A percentile compares a stretch with the other conserved stretches of the same genome.
phyloP scores from a whole-genome alignment of 2,113 vertebrate species.

The Pholis gunnellus region DNA sequence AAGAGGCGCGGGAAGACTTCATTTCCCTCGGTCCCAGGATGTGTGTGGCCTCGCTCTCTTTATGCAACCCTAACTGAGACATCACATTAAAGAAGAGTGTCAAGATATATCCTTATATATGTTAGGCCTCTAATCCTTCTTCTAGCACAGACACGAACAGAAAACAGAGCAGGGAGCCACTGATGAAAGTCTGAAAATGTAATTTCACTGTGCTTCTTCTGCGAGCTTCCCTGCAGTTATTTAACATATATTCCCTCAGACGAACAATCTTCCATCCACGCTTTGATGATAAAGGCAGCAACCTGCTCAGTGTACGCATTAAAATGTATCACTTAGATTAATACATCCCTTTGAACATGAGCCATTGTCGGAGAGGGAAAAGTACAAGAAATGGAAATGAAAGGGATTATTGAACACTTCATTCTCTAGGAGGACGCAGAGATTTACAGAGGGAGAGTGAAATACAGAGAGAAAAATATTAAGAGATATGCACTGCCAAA shows the following conservation, averaged over 20 bases:
- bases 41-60: constrained; percentile 13
- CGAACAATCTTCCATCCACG: constrained; percentile 58
- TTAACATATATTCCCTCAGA: constrained; percentile 71
- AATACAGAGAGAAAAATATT: constrained; percentile 24
- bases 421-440: constrained; percentile 47
- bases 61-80: constrained; percentile 54
- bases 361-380: constrained; percentile 63
- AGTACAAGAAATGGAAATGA: constrained; percentile 75
- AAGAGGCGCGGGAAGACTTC: neutral
- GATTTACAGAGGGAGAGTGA: constrained; percentile 53
- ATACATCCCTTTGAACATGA: constrained; percentile 82
- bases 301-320: constrained; percentile 79
- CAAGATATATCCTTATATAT: constrained; percentile 39
- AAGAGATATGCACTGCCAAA: constrained; percentile 3
- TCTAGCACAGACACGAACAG: constrained; percentile 46
- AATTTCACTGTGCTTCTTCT: constrained; percentile 67
- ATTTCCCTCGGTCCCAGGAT: constrained; percentile 14
- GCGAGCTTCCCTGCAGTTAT: constrained; percentile 71
- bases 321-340: constrained; percentile 83
- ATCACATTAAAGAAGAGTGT: constrained; percentile 53
- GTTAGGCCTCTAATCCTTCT: constrained; percentile 62
- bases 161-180: constrained; percentile 60
- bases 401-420: constrained; percentile 76
- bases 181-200: constrained; percentile 78
- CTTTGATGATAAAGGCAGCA: constrained; percentile 82